Base-by-base conservation (phyloP, 2,888 invertebrate species). In the Drosophila meridionalis region DNA sequence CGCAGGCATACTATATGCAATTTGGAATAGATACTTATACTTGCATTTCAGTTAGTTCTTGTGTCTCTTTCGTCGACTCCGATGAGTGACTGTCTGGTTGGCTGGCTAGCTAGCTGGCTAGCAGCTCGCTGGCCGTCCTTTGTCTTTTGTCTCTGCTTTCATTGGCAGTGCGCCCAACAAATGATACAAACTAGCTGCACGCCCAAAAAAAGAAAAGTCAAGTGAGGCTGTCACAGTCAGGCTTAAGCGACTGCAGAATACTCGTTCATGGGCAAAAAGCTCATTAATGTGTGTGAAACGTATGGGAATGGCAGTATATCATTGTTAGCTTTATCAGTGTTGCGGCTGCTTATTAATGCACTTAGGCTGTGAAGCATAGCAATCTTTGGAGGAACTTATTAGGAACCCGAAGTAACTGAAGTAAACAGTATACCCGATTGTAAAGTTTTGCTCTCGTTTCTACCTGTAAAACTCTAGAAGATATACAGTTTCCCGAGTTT, bases 131-230 rank as follows among this genome's bases (percentile, higher is more conserved):
- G 40, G 14, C 42, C 12, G 47, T 47, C 47, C 12, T 28, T 28
- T 62, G 67, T 73, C 68, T 81, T 78, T 76, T 76, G 78, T 82
- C 73, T 73, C 64, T 82, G 84, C 79, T 89, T 82, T 79, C 83
- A 77, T 85, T 85, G 85, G 85, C 85, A 90, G 64, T 63, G 80
- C 77, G 85, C 85, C 85, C 85, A 85, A 71, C 73, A 70, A 69
- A 75, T 82, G 83, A 89, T 85, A 86, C 59, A 85, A 89, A 74
- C 76, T 81, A 36, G 69, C 75, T 65, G 81, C 68, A 80, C 73
- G 71, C 66, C 73, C 73, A 30, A 61, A 64, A 74, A 68, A 56
- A 64, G 70, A 63, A 66, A 7, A 53, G 38, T 28, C n/a, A 40
- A 55, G 28, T 12, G n/a, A 11, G 20, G 11, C 28, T 4, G 14